Percentiles rank a stretch among this genome's conserved stretches.
Evolutionary conservation across 2,797 vertebrate genomes (phyloP).

Genomic region (Lagocephalus sceleratus): DNA sequence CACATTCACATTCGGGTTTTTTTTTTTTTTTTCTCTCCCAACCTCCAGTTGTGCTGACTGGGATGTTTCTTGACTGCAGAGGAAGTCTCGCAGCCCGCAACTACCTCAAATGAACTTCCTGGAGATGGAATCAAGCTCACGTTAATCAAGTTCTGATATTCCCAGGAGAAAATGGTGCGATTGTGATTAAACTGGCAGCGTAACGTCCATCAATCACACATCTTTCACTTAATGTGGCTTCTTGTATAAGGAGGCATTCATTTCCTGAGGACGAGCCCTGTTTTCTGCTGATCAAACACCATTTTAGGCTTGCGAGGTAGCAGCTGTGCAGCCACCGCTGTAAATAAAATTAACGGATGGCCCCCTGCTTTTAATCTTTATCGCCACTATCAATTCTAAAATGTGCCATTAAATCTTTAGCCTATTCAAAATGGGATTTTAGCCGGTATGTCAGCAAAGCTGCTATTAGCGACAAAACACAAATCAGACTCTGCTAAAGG

Average conservation of each 20-base stretch:
- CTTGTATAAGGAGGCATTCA: too few relatives aligned
- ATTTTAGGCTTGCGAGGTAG: not conserved
- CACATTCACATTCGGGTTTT: not conserved
- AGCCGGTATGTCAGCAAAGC: not conserved
- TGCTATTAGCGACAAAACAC: slow-evolving; percentile 4
- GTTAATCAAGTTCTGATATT: not conserved
- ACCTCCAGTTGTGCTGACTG: not conserved
- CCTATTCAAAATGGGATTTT: not conserved
- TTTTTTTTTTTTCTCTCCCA: too few relatives aligned
- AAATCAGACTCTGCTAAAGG: not conserved
- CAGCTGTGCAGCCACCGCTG: not conserved
- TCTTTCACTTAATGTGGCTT: too few relatives aligned
- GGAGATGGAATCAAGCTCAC: too few relatives aligned
- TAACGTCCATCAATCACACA: not conserved
- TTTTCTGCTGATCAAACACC: not conserved
- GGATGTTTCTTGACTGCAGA: not conserved
- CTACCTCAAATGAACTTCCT: not conserved
- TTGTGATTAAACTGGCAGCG: not conserved
- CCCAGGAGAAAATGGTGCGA: not conserved
- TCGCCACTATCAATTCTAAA: not conserved
- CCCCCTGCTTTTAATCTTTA: not conserved
- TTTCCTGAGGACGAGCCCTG: too few relatives aligned
- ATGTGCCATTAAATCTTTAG: not conserved
- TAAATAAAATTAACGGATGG: not conserved
- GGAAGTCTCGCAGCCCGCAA: not conserved